Conservation (phyloP, 2,888 invertebrate genomes). For the Salticus scenicus region DNA sequence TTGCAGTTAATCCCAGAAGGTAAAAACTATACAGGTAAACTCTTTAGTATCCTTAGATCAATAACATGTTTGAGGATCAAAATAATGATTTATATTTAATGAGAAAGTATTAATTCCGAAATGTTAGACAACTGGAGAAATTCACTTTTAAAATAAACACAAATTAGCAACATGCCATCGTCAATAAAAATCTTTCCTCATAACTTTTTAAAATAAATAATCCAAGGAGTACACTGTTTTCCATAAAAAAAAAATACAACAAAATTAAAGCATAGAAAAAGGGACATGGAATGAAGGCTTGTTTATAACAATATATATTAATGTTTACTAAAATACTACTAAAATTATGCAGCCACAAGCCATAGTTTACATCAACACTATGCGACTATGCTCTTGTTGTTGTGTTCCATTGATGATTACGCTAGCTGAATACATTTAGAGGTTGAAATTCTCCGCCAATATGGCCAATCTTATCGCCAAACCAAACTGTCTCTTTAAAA, state of each 20-base stretch:
- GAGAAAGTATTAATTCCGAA: not conserved
- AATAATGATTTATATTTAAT: not conserved
- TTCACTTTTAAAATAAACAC: not conserved
- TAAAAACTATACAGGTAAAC: not conserved
- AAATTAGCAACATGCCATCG: not conserved
- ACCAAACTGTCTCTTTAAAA: not conserved
- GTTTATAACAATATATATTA: too few species aligned
- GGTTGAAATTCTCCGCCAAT: not conserved
- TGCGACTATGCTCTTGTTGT: not conserved
- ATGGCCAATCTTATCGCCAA: not conserved
- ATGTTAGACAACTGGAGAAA: not conserved
- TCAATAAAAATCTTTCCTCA: not conserved
- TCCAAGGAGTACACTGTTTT: not conserved
- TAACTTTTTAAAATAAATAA: not conserved
- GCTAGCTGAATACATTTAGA: not conserved
- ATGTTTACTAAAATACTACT: too few species aligned
- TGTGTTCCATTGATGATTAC: conserved; percentile 1
- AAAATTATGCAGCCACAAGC: not conserved
- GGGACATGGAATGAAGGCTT: too few species aligned
- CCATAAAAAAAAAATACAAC: not conserved
- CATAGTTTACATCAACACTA: not conserved
- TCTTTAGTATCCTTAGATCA: not conserved
- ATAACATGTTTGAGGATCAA: not conserved
- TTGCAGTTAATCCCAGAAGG: not conserved
- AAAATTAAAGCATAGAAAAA: too few species aligned